A percentile compares a stretch with the other conserved stretches of the same genome.
Conservation (phyloP, 2,113 vertebrate genomes). For the Nibea coibor region DNA sequence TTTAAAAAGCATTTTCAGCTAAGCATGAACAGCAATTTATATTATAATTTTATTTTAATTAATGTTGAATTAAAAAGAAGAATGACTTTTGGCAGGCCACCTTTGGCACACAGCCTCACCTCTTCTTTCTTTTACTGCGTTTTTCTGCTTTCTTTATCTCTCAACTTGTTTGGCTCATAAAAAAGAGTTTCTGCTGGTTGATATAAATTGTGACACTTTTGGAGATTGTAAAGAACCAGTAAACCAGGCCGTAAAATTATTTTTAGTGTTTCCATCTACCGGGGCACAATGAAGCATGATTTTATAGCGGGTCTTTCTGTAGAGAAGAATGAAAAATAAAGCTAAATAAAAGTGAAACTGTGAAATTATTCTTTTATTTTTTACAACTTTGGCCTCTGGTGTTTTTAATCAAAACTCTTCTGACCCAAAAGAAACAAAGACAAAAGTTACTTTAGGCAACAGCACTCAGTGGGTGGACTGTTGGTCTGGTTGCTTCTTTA, state of each 20-base stretch:
- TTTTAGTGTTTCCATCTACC: slow-evolving; percentile 2
- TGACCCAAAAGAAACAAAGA: not conserved
- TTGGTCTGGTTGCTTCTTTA: not conserved
- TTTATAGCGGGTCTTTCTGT: not conserved
- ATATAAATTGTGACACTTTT: not conserved
- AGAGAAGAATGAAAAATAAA: not conserved
- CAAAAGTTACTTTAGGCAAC: not conserved
- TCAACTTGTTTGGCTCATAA: not conserved
- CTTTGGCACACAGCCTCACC: no score
- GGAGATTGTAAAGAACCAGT: slow-evolving; percentile 12
- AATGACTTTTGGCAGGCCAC: no score
- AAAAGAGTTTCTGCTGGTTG: not conserved
- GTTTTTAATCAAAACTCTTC: not conserved
- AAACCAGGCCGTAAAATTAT: not conserved
- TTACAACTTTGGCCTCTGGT: not conserved
- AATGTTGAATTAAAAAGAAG: no score
- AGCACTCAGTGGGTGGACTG: no score
- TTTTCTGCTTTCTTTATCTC: not conserved
- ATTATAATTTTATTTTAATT: no score
- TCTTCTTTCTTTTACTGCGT: not conserved
- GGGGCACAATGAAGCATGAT: not conserved
- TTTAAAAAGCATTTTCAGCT: no score
- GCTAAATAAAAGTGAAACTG: not conserved
- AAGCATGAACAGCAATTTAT: no score
- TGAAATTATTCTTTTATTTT: not conserved